Conservation (phyloP, 2,797 vertebrate species). For the Channallabes apus region DNA sequence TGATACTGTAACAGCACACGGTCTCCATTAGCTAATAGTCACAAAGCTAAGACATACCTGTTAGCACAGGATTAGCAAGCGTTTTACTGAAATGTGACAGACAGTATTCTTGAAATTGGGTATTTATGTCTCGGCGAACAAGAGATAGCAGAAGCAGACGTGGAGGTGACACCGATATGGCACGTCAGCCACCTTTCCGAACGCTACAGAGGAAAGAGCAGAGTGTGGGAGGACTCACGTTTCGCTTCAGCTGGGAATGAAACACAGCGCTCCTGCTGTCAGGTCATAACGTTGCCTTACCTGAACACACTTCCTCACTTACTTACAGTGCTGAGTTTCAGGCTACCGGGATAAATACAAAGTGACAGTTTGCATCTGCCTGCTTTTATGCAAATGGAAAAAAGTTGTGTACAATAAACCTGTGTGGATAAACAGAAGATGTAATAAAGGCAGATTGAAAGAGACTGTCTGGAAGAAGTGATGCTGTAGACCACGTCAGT, state of each 20-base stretch:
- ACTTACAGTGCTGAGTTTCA: slow-evolving; percentile 17
- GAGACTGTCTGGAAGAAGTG: background rate
- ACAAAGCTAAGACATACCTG: slow-evolving; percentile 31
- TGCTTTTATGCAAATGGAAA: slow-evolving; percentile 29
- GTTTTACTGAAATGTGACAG: slow-evolving; percentile 30
- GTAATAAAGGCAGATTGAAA: slow-evolving; percentile 1
- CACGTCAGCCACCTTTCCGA: slow-evolving; percentile 13
- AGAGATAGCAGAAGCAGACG: slow-evolving; percentile 12
- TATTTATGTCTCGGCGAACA: slow-evolving; percentile 30
- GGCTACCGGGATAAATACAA: slow-evolving; percentile 29
- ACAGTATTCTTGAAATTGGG: slow-evolving; percentile 46
- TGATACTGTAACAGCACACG: slow-evolving; percentile 26
- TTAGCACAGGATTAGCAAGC: slow-evolving; percentile 16
- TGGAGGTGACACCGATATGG: slow-evolving; percentile 9
- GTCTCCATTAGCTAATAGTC: slow-evolving; percentile 22
- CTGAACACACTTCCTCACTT: slow-evolving; percentile 8
- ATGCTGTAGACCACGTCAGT: background rate
- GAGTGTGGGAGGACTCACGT: slow-evolving; percentile 5
- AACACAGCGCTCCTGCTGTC: slow-evolving; percentile 27
- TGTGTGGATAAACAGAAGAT: slow-evolving; percentile 11
- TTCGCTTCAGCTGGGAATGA: slow-evolving; percentile 15
- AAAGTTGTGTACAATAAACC: slow-evolving; percentile 9
- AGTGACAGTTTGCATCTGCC: slow-evolving; percentile 6
- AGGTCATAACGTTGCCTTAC: slow-evolving; percentile 13
- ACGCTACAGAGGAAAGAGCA: background rate